A percentile compares a stretch with the other conserved stretches of the same genome.
These are phyloP conservation scores for Phortica okadai DNA, from an alignment of 2,888 invertebrate genomes.

Conservation along the genomic window DNA sequence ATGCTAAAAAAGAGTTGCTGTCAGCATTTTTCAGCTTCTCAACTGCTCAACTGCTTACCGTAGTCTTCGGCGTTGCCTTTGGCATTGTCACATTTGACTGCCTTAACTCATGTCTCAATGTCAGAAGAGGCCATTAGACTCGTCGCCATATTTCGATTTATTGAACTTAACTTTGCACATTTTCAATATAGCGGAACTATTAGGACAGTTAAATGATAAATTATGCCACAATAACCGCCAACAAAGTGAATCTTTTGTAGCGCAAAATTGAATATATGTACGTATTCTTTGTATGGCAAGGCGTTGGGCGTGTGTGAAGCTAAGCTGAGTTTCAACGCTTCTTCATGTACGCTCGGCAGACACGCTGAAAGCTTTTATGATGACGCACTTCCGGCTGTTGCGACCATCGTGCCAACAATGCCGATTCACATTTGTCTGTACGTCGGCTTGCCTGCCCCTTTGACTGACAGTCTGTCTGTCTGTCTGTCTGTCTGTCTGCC, in stretches of 20 bases:
- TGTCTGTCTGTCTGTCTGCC: conserved; percentile 38
- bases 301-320: too few relatives aligned
- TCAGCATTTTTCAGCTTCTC: conserved; percentile 16
- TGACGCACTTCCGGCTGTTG: conserved; percentile 66
- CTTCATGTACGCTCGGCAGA: conserved; percentile 23
- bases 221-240: conserved; percentile 66
- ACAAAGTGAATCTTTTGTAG: conserved; percentile 25
- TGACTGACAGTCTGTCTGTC: neutral
- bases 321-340: too few relatives aligned
- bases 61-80: neutral
- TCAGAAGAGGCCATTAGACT: conserved; percentile 51
- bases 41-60: too few relatives aligned
- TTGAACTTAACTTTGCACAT: conserved; percentile 53
- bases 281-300: neutral
- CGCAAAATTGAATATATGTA: neutral
- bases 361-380: conserved; percentile 69
- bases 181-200: conserved; percentile 70
- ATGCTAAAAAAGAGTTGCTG: neutral
- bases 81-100: neutral
- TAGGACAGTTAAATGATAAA: conserved; percentile 71
- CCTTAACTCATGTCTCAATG: conserved; percentile 30
- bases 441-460: conserved; percentile 29
- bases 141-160: conserved; percentile 49
- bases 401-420: conserved; percentile 18
- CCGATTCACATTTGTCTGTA: conserved; percentile 24